A percentile compares a stretch with the other conserved stretches of the same genome.
Evolutionary conservation across 2,113 vertebrate species (phyloP).

Genomic region (Empidonax alnorum): DNA sequence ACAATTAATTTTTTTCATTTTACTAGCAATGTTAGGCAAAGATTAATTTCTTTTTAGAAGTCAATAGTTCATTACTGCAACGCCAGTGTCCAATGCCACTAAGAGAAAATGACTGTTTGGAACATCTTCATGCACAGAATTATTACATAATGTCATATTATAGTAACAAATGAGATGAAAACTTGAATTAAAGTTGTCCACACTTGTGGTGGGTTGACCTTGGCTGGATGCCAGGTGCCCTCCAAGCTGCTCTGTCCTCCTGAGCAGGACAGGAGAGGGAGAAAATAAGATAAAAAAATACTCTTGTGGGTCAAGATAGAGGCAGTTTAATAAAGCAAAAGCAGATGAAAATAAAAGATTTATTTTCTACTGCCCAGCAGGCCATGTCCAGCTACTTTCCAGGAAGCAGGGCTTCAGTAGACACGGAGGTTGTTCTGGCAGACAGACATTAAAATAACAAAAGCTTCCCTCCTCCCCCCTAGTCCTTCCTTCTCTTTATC

Average conservation of each 20-base stretch:
- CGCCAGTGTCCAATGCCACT: not conserved
- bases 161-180: not conserved
- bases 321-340: not conserved
- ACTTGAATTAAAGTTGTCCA: not conserved
- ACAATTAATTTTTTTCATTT: not conserved
- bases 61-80: not conserved
- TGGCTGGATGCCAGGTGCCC: not conserved
- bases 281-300: not conserved
- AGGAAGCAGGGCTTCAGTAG: not conserved
- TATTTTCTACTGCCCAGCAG: not conserved
- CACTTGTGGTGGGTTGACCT: not conserved
- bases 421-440: not conserved
- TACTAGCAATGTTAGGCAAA: not conserved
- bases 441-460: not conserved
- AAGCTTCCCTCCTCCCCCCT: not conserved
- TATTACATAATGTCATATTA: not conserved
- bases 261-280: not conserved
- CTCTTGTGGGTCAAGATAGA: not conserved
- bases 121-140: not conserved
- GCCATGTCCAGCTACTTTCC: not conserved
- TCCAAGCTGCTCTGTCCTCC: not conserved
- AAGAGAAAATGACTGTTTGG: not conserved
- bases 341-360: not conserved
- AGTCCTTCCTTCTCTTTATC: not conserved
- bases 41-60: not conserved